phyloP scores from a whole-genome alignment of 2,888 invertebrate species.

The Yponomeuta plumbellus region DNA sequence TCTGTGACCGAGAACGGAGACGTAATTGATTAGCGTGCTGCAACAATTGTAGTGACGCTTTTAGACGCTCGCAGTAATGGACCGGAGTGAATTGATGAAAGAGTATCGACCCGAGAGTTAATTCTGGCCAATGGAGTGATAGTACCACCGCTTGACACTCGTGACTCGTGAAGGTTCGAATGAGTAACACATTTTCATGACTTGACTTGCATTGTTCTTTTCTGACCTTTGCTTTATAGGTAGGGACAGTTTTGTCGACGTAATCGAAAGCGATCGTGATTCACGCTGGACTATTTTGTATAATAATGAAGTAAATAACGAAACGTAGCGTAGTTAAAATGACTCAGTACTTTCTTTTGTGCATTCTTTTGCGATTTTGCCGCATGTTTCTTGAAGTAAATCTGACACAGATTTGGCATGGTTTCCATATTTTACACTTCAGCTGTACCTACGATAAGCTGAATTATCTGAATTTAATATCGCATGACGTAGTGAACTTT shows the following conservation, averaged over 20 bases:
- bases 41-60: not conserved
- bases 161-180: constrained; percentile 17
- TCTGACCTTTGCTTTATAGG: constrained; percentile 55
- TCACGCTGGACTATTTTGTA: constrained; percentile 34
- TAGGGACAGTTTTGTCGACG: constrained; percentile 44
- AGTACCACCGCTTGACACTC: not conserved
- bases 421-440: not conserved
- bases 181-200: constrained; percentile 61
- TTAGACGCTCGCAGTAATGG: not conserved
- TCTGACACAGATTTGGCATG: not conserved
- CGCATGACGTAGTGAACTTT: not conserved
- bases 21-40: constrained; percentile 6
- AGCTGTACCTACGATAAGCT: not conserved
- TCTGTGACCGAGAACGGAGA: not conserved
- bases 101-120: not conserved
- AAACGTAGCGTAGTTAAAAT: constrained; percentile 13
- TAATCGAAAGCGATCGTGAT: constrained; percentile 36
- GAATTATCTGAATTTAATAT: not conserved
- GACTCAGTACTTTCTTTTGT: constrained; percentile 6
- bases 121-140: not conserved
- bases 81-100: constrained; percentile 2
- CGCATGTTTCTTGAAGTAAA: too few relatives aligned
- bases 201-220: constrained; percentile 46
- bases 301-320: constrained; percentile 7
- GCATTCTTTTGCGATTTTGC: not conserved